Evolutionary conservation across 2,113 vertebrate genomes (phyloP).

Genomic region (Capra hircus): DNA sequence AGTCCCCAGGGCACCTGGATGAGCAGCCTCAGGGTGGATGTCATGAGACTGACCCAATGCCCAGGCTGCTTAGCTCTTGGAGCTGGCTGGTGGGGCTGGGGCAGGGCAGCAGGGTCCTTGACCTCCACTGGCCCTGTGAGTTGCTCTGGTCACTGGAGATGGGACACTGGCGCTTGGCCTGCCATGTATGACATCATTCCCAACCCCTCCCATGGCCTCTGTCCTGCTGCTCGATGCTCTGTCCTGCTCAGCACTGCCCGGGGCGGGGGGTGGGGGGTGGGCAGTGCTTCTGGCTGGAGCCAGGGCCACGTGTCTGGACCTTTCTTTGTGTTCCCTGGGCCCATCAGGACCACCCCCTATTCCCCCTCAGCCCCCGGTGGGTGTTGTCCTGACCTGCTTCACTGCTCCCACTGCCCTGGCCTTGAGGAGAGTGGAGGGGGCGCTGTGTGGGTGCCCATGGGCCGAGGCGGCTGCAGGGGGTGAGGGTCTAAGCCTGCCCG

Average conservation of each 20-base stretch:
- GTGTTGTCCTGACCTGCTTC: fast-evolving
- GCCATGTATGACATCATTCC: fast-evolving
- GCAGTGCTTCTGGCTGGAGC: neutral
- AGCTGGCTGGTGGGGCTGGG: neutral
- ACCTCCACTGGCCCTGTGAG: neutral
- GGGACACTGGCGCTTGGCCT: neutral
- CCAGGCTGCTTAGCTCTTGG: neutral
- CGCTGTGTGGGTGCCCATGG: fast-evolving
- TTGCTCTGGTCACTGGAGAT: neutral
- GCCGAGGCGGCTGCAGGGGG: neutral
- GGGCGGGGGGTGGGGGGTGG: fast-evolving
- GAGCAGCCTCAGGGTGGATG: neutral
- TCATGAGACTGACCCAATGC: fast-evolving
- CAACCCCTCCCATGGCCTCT: neutral
- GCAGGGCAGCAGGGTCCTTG: neutral
- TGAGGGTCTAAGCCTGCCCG: fast-evolving
- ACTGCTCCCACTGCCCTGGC: neutral
- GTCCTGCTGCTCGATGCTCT: fast-evolving
- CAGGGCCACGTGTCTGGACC: neutral
- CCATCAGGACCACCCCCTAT: fast-evolving
- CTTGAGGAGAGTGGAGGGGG: neutral
- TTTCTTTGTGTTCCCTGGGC: neutral
- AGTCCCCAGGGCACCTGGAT: neutral
- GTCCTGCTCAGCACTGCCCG: fast-evolving
- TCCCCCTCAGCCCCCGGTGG: neutral